Percentiles rank a stretch among this genome's conserved stretches.
phyloP scores from a whole-genome alignment of 2,797 vertebrate species.

The Loriculus beryllinus region DNA sequence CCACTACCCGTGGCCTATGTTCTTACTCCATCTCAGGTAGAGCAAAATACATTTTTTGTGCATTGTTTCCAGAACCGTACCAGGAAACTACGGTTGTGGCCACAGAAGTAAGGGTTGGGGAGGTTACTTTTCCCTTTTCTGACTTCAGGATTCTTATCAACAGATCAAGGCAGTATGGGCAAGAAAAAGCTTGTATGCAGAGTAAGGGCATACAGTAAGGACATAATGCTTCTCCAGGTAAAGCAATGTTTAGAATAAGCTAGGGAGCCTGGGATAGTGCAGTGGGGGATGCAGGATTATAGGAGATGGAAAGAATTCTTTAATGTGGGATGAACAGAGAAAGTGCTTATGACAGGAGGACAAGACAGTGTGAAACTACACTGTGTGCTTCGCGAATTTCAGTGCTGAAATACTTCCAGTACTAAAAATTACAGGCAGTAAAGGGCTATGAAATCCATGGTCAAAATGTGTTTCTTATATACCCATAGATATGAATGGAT shows the following conservation, averaged over 20 bases:
- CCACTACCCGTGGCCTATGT: not conserved
- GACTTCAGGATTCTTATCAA: not conserved
- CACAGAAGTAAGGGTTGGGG: not conserved
- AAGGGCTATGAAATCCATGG: not conserved
- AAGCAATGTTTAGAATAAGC: not conserved
- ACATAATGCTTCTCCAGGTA: not conserved
- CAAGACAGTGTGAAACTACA: not conserved
- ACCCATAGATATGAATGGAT: not conserved
- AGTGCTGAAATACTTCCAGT: not conserved
- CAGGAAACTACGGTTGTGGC: not conserved
- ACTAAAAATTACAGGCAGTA: not conserved
- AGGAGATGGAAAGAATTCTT: not conserved
- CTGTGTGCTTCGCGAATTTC: not conserved
- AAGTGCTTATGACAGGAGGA: not conserved
- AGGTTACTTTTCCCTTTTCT: not conserved
- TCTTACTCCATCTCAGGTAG: not conserved
- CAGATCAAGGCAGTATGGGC: not conserved
- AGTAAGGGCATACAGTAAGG: not conserved
- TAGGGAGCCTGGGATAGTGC: not conserved
- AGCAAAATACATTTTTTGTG: not conserved
- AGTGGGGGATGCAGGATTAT: not conserved
- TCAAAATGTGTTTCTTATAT: not conserved
- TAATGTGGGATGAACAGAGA: not conserved
- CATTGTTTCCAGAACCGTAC: not conserved
- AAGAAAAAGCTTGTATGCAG: not conserved